Percentiles rank a stretch among this genome's conserved stretches.
Conservation (phyloP, 2,888 invertebrate species). For the Diadegma fenestrale region DNA sequence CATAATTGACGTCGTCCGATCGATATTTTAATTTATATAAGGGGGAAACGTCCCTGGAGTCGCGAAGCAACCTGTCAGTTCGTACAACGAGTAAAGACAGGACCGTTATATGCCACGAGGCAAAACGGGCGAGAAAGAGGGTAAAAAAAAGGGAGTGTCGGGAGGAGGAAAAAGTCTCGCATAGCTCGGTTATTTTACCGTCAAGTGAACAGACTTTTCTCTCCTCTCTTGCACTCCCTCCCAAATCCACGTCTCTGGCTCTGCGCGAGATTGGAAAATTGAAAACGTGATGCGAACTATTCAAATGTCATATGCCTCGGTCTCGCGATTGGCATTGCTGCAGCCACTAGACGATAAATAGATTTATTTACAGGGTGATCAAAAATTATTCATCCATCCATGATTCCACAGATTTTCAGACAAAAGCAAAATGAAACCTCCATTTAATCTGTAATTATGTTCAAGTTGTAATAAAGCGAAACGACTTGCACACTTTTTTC, state of each 20-base stretch:
- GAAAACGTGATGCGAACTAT: slow-evolving; percentile 82
- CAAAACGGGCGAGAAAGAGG: neutral
- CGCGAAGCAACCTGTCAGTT: slow-evolving; percentile 80
- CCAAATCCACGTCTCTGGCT: slow-evolving; percentile 14
- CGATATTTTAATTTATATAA: slow-evolving; percentile 84
- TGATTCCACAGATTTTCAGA: neutral
- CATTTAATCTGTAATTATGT: neutral
- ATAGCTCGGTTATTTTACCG: slow-evolving; percentile 48
- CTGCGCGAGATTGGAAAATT: slow-evolving; percentile 80
- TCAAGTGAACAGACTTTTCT: slow-evolving; percentile 49
- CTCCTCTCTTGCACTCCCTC: slow-evolving; percentile 36
- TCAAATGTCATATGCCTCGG: slow-evolving; percentile 78
- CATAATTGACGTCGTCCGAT: slow-evolving; percentile 83
- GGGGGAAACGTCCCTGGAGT: slow-evolving; percentile 73
- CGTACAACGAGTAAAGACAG: slow-evolving; percentile 82
- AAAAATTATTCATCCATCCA: neutral
- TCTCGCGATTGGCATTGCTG: slow-evolving; percentile 43
- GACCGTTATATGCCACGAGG: slow-evolving; percentile 70
- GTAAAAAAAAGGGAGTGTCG: neutral
- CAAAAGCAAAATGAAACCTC: neutral
- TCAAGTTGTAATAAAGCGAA: neutral
- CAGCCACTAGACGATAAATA: slow-evolving; percentile 42
- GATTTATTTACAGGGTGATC: slow-evolving; percentile 20
- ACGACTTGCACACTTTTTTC: neutral
- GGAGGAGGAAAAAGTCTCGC: slow-evolving; percentile 1